Conservation (phyloP, 2,113 vertebrate genomes). For the Dromaius novaehollandiae region DNA sequence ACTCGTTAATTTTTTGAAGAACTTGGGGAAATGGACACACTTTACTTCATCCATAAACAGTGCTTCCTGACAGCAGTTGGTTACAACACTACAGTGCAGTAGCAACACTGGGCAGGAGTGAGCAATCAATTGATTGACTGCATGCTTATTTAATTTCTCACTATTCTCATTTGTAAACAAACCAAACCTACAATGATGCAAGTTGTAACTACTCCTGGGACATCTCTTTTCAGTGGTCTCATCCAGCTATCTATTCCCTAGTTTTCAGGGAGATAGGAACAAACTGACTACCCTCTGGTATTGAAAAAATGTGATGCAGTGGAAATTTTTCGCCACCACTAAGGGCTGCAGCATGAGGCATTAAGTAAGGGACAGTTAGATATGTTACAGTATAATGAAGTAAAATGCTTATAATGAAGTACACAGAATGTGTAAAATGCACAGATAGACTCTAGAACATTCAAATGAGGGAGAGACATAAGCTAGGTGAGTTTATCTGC, state of each 20-base stretch:
- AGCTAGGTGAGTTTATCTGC: no score
- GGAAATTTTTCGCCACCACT: neutral
- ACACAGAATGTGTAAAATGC: no score
- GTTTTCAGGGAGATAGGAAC: neutral
- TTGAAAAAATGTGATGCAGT: neutral
- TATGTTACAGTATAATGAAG: no score
- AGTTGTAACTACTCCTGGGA: neutral
- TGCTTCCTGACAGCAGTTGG: neutral
- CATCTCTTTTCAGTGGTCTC: neutral
- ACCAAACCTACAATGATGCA: neutral
- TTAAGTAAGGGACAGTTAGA: neutral
- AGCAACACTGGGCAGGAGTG: neutral
- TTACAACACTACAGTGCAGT: neutral
- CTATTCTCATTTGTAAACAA: neutral
- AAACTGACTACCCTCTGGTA: neutral
- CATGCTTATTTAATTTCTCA: no score
- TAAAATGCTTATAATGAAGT: no score
- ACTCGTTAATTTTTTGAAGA: neutral
- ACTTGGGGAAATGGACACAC: neutral
- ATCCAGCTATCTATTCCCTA: neutral
- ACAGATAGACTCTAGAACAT: no score
- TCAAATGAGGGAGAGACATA: no score
- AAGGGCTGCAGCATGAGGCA: neutral
- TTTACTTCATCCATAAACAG: neutral
- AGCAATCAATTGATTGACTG: no score